Percentiles rank a stretch among this genome's conserved stretches.
These are phyloP conservation scores for Bovichtus diacanthus DNA, from an alignment of 2,797 vertebrate genomes.

Conservation along the genomic window DNA sequence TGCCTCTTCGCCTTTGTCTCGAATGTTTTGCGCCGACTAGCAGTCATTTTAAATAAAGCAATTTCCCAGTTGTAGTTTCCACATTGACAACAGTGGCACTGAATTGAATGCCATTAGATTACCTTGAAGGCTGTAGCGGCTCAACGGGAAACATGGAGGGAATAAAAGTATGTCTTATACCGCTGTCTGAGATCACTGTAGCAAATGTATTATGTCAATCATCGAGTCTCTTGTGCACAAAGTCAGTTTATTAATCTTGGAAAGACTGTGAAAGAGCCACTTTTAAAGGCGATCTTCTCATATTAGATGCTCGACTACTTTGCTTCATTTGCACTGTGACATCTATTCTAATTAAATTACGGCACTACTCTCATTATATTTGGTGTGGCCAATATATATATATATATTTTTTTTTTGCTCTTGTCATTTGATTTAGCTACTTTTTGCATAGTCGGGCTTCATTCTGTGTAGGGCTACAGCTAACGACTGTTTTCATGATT, in stretches of 20 bases:
- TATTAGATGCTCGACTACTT: background rate
- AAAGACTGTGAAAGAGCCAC: background rate
- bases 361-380: background rate
- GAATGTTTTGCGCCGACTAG: background rate
- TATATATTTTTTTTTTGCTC: no score
- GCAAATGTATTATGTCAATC: background rate
- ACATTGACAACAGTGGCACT: background rate
- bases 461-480: background rate
- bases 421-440: background rate
- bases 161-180: background rate
- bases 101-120: background rate
- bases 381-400: background rate
- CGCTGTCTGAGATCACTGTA: background rate
- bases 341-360: background rate
- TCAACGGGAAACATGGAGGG: slow-evolving; percentile 7
- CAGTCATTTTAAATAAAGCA: slow-evolving; percentile 6
- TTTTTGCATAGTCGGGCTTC: background rate
- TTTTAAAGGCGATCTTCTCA: background rate
- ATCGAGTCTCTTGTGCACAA: no score
- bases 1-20: slow-evolving; percentile 2
- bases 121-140: background rate
- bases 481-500: no score
- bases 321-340: background rate
- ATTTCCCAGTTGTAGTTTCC: background rate
- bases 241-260: background rate